These are phyloP conservation scores for Danio jaintianensis DNA, from an alignment of 2,797 vertebrate species.

Conservation along the genomic window DNA sequence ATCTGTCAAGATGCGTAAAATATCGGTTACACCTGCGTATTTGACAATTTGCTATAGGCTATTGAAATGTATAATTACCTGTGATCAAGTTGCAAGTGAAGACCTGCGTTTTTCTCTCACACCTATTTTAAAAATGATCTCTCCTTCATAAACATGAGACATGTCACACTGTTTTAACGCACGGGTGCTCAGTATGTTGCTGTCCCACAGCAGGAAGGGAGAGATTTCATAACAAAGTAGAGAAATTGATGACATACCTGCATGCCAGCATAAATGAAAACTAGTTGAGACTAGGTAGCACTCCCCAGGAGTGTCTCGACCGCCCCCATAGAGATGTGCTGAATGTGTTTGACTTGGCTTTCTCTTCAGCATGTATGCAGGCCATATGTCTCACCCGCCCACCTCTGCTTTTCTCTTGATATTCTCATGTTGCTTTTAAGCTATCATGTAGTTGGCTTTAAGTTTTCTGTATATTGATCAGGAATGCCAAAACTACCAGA, in stretches of 20 bases:
- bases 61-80: conserved; percentile 42
- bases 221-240: conserved; percentile 57
- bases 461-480: not conserved
- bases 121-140: conserved; percentile 18
- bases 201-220: conserved; percentile 23
- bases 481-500: not conserved
- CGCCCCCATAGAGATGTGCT: conserved; percentile 64
- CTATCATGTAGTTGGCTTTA: not conserved
- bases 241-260: conserved; percentile 56
- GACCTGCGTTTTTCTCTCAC: conserved; percentile 2
- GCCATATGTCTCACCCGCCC: not conserved
- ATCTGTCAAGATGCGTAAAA: conserved; percentile 3
- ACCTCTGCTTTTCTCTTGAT: not conserved
- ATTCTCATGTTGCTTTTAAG: not conserved
- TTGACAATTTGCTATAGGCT: conserved; percentile 42
- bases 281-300: conserved; percentile 72
- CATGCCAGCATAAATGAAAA: conserved; percentile 67
- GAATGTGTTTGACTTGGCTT: conserved; percentile 72
- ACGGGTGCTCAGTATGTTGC: not conserved
- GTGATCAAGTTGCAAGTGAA: conserved; percentile 39
- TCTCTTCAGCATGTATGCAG: not conserved
- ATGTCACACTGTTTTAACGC: not conserved
- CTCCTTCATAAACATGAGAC: conserved; percentile 3
- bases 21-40: conserved; percentile 30
- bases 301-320: conserved; percentile 57